Base-by-base conservation (phyloP, 2,888 invertebrate species). In the Caenorhabditis sp. region DNA sequence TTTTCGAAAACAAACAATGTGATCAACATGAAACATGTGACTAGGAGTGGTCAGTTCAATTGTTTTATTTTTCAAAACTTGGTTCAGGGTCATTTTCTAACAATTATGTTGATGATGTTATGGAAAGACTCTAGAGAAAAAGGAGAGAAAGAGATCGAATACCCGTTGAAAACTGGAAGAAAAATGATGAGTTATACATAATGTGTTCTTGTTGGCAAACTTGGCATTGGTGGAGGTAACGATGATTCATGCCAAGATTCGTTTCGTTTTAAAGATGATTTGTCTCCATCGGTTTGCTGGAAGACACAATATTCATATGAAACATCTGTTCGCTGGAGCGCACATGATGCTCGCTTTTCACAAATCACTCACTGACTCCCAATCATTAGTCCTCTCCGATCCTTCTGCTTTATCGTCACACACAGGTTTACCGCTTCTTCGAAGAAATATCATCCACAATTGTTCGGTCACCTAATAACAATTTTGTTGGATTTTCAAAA, bases 191-290 rank as follows among this genome's bases (percentile, higher is more conserved):
- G 26, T 36, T 55, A 79, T 21, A 79, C 77, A 62, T 72, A 79
- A 58, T 77, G 77, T 6, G 79, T 77, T 50, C 79, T 62, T 12
- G 73, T 70, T 21, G 77, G 77, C 3, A 79, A 65, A 53, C 69
- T 75, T 3, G 75, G 75, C 71, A 81, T 72, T 21, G 81, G 71
- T 14, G 81, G 81, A 17, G 81, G 81, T n/a, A 81, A 73, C 26
- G 76, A 74, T 2, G 77, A 58, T 62, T 81, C 81, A 43, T 79
- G 77, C 81, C 81, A 81, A 5, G 81, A 81, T 37, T 81, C 76
- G 21, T 74, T 69, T 3, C 69, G 69, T 57, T 73, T 73, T 61
- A 69, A 37, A 14, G 72, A 73, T 17, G 67, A 61, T n/a, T 73
- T 73, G 3, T 64, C 65, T 26, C 69, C 69, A 17, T 66, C 69